Evolutionary conservation across 2,888 invertebrate species (phyloP).

Genomic region (Caradrina clavipalpis): DNA sequence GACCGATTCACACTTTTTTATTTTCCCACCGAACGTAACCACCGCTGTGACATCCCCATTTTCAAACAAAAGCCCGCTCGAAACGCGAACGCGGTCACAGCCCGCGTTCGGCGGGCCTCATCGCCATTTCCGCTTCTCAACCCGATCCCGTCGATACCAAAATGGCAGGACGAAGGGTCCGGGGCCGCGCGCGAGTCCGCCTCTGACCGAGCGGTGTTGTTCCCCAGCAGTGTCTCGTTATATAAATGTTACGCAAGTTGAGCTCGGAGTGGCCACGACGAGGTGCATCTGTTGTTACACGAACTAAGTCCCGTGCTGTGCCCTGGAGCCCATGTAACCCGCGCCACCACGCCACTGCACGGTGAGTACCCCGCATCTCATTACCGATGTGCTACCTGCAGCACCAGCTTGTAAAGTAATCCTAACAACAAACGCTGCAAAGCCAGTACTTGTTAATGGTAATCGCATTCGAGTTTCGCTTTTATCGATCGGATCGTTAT

Average conservation of each 20-base stretch:
- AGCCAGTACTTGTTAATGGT: slow-evolving; percentile 56
- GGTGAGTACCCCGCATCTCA: slow-evolving; percentile 77
- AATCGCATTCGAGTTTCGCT: slow-evolving; percentile 66
- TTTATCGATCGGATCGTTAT: slow-evolving; percentile 84
- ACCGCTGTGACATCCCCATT: slow-evolving; percentile 75
- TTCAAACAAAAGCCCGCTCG: slow-evolving; percentile 72
- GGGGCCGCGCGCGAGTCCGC: slow-evolving; percentile 76
- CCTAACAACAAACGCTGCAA: slow-evolving; percentile 54
- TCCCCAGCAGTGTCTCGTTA: slow-evolving; percentile 82
- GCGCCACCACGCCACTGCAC: slow-evolving; percentile 70
- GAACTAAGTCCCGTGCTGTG: slow-evolving; percentile 78
- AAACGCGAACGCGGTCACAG: slow-evolving; percentile 48
- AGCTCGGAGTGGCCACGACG: slow-evolving; percentile 79
- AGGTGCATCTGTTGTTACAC: slow-evolving; percentile 77
- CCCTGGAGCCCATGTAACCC: slow-evolving; percentile 83
- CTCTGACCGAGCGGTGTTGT: slow-evolving; percentile 76
- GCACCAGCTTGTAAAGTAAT: slow-evolving; percentile 21
- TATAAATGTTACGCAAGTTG: slow-evolving; percentile 90
- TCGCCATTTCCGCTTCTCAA: slow-evolving; percentile 58
- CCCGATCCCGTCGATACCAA: slow-evolving; percentile 76
- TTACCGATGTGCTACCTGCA: slow-evolving; percentile 4
- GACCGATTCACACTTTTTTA: slow-evolving; percentile 85
- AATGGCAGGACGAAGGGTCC: slow-evolving; percentile 83
- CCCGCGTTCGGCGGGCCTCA: slow-evolving; percentile 50
- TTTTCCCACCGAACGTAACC: slow-evolving; percentile 83